phyloP scores from a whole-genome alignment of 2,113 vertebrate genomes.

The Bubo bubo region DNA sequence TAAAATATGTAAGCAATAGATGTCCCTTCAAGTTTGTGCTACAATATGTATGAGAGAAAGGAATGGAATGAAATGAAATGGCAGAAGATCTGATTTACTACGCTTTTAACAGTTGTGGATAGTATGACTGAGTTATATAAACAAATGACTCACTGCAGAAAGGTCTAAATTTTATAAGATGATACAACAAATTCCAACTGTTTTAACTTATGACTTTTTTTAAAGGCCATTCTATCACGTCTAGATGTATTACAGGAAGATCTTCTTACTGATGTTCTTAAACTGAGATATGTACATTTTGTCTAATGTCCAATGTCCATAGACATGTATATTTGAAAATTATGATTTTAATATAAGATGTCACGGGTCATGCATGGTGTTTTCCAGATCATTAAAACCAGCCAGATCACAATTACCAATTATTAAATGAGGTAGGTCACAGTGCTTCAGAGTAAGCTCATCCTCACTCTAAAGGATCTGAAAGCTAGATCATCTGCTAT shows the following conservation, averaged over 20 bases:
- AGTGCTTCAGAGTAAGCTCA: background rate
- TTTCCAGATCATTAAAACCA: background rate
- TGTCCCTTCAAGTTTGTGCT: background rate
- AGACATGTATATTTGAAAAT: background rate
- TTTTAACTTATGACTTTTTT: background rate
- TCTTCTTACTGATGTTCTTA: background rate
- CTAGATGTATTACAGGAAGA: background rate
- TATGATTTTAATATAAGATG: background rate
- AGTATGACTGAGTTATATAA: background rate
- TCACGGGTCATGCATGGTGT: background rate
- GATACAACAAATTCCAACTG: background rate
- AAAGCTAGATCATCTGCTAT: background rate
- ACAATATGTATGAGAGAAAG: background rate
- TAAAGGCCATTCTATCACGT: background rate
- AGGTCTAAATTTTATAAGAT: background rate
- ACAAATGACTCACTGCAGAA: slow-evolving; percentile 3
- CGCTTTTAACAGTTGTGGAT: background rate
- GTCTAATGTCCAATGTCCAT: background rate
- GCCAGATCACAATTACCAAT: background rate
- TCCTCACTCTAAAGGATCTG: background rate
- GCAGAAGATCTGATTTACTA: background rate
- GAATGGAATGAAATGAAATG: background rate
- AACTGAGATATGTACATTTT: background rate
- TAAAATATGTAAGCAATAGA: background rate
- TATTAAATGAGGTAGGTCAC: background rate